phyloP scores from a whole-genome alignment of 2,797 vertebrate genomes.

The Craterocephalus amniculus region DNA sequence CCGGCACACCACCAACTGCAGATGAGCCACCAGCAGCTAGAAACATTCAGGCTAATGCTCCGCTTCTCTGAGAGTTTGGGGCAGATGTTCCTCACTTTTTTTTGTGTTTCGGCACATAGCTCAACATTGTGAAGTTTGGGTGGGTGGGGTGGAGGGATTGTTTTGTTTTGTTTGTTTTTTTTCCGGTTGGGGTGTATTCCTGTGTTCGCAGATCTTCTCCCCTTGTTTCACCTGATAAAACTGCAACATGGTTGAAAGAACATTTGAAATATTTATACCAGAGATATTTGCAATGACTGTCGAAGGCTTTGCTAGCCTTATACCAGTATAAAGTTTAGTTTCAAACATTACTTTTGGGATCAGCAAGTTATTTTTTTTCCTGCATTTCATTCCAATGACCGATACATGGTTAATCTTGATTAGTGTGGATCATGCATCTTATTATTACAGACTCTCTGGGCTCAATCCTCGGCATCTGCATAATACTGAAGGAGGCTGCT shows the following conservation, averaged over 20 bases:
- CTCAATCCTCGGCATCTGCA: slow-evolving; percentile 77
- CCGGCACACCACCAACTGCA: slow-evolving; percentile 84
- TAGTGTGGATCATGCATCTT: slow-evolving; percentile 75
- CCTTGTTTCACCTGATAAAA: slow-evolving; percentile 48
- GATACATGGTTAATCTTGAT: slow-evolving; percentile 61
- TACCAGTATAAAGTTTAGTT: slow-evolving; percentile 32
- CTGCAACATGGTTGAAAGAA: slow-evolving; percentile 32
- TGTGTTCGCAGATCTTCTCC: slow-evolving; percentile 28
- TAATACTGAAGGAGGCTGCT: slow-evolving; percentile 81
- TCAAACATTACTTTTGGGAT: slow-evolving; percentile 45
- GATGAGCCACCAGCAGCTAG: slow-evolving; percentile 84
- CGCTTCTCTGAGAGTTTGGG: slow-evolving; percentile 82
- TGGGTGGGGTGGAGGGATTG: too few species aligned
- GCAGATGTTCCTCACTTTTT: slow-evolving; percentile 82
- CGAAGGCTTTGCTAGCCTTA: slow-evolving; percentile 9
- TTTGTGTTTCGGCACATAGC: slow-evolving; percentile 71
- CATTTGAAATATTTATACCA: slow-evolving; percentile 32
- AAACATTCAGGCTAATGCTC: slow-evolving; percentile 83
- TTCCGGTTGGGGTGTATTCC: slow-evolving; percentile 61
- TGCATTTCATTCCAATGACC: slow-evolving; percentile 51
- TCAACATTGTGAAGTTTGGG: slow-evolving; percentile 75
- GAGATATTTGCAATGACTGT: slow-evolving; percentile 28
- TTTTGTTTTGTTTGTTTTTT: slow-evolving; percentile 9
- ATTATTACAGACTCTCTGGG: slow-evolving; percentile 76
- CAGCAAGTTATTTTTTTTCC: slow-evolving; percentile 68